A percentile compares a stretch with the other conserved stretches of the same genome.
Conservation (phyloP, 30 jellyfish, hydroid and myxozoan genomes). For the Nemopilema nomurai region DNA sequence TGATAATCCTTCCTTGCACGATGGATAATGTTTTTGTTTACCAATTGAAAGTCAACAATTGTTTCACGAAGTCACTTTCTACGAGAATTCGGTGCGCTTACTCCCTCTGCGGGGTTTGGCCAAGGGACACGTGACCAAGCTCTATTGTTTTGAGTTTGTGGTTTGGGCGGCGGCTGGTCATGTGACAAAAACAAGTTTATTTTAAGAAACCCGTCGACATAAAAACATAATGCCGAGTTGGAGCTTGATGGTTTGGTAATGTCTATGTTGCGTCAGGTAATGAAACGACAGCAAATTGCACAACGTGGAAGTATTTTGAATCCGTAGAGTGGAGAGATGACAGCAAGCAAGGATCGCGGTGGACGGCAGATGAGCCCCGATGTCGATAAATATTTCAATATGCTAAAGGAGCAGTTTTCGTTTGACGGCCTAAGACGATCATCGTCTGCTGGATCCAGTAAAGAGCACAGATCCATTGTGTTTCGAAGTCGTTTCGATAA, state of each 20-base stretch:
- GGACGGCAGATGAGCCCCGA: conserved; percentile 69
- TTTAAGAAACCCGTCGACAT: conserved; percentile 16
- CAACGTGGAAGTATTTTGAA: conserved; percentile 1
- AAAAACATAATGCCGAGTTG: background rate
- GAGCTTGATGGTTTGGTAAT: conserved; percentile 16
- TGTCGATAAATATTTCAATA: conserved; percentile 64
- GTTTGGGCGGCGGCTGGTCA: conserved; percentile 55
- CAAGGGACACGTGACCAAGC: conserved; percentile 25
- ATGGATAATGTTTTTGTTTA: too few species aligned
- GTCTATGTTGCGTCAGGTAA: conserved; percentile 21
- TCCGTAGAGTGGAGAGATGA: conserved; percentile 29
- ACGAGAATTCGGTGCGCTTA: background rate
- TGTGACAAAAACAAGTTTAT: conserved; percentile 61
- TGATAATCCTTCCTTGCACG: too few species aligned
- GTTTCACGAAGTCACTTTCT: background rate
- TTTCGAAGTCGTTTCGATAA: conserved; percentile 54
- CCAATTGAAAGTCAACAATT: too few species aligned
- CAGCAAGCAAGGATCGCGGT: conserved; percentile 61
- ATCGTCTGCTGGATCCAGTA: conserved; percentile 44
- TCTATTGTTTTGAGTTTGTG: background rate
- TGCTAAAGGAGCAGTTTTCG: conserved; percentile 61
- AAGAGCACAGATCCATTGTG: conserved; percentile 39
- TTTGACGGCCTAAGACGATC: conserved; percentile 60
- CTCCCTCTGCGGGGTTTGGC: background rate
- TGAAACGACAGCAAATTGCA: conserved; percentile 31